Conservation (phyloP, 2,797 vertebrate genomes). For the Chiropotes sagulatus region DNA sequence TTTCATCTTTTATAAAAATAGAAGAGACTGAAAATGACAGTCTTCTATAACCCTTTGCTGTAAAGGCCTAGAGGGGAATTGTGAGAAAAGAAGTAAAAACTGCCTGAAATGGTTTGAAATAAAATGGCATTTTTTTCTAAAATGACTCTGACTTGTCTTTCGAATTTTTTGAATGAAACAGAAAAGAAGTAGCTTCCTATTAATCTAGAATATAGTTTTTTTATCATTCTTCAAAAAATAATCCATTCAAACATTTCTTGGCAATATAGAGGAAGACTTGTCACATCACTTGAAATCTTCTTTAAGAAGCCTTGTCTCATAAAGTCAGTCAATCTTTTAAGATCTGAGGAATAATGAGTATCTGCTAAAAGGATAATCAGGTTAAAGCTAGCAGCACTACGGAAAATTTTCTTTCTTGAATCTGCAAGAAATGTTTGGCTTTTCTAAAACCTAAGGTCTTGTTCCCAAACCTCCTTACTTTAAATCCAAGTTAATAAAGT, state of each 20-base stretch:
- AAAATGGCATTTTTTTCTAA: slow-evolving; percentile 42
- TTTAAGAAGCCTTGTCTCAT: slow-evolving; percentile 4
- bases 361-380: slow-evolving; percentile 1
- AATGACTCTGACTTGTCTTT: slow-evolving; percentile 64
- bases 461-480: not conserved
- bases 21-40: slow-evolving; percentile 36
- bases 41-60: not conserved
- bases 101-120: slow-evolving; percentile 29
- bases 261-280: not conserved
- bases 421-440: not conserved
- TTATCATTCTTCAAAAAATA: slow-evolving; percentile 55
- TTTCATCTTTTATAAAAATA: slow-evolving; percentile 31
- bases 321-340: slow-evolving; percentile 26
- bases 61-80: not conserved
- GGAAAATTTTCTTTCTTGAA: slow-evolving; percentile 31
- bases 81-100: slow-evolving; percentile 12
- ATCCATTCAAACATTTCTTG: slow-evolving; percentile 51
- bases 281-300: slow-evolving; percentile 11
- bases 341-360: slow-evolving; percentile 2
- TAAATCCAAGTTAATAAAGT: not conserved
- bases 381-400: not conserved
- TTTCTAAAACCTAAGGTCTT: slow-evolving; percentile 7
- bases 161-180: slow-evolving; percentile 21
- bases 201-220: slow-evolving; percentile 32
- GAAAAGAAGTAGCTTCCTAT: slow-evolving; percentile 43